A percentile compares a stretch with the other conserved stretches of the same genome.
phyloP scores from a whole-genome alignment of 2,113 vertebrate genomes.

The Pelvicachromis taeniatus region DNA sequence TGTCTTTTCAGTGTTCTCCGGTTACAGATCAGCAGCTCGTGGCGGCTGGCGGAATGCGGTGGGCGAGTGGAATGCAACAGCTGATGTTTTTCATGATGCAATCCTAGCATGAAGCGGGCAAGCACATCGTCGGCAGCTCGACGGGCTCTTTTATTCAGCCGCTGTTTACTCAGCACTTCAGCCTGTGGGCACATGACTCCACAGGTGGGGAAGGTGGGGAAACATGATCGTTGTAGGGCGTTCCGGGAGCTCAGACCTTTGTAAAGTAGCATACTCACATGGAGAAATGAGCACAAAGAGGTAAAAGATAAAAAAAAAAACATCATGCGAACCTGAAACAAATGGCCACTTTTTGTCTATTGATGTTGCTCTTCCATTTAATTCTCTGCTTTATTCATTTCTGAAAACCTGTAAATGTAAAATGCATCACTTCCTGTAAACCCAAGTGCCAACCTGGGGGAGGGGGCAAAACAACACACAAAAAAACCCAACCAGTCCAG shows the following conservation, averaged over 20 bases:
- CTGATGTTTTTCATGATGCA: constrained; percentile 57
- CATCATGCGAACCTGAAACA: neutral
- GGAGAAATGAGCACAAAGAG: neutral
- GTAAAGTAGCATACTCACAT: neutral
- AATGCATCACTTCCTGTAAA: neutral
- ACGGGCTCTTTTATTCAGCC: constrained; percentile 10
- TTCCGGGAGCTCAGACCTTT: neutral
- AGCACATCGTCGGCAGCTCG: constrained; percentile 15
- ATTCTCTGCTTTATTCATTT: constrained; percentile 3
- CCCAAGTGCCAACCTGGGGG: neutral
- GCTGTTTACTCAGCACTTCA: constrained; percentile 34
- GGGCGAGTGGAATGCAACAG: constrained; percentile 41
- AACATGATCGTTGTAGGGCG: neutral
- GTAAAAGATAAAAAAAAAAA: neutral
- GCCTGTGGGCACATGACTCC: constrained; percentile 4
- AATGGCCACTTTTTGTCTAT: neutral
- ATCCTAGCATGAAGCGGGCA: constrained; percentile 38
- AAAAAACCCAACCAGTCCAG: neutral
- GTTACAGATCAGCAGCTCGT: constrained; percentile 29
- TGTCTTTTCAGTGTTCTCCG: neutral
- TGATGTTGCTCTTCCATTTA: neutral
- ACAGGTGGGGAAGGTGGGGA: neutral
- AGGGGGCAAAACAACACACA: neutral
- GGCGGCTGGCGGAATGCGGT: neutral
- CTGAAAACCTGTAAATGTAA: neutral